A percentile compares a stretch with the other conserved stretches of the same genome.
Conservation (phyloP, 2,888 invertebrate species). For the Eristalis pertinax region DNA sequence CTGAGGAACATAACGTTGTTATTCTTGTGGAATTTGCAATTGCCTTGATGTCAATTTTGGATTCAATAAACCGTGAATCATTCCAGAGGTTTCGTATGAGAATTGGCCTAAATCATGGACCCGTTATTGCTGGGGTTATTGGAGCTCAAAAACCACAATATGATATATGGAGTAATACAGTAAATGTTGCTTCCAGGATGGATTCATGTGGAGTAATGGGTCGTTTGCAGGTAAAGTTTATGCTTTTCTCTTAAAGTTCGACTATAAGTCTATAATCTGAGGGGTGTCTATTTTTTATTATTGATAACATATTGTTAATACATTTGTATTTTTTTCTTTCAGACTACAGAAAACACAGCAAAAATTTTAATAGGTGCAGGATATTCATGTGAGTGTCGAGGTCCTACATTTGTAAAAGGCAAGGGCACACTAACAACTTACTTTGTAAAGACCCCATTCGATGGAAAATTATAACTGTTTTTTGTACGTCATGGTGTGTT, state of each 20-base stretch:
- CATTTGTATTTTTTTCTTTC: constrained; percentile 60
- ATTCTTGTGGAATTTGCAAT: constrained; percentile 97
- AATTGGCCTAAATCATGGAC: constrained; percentile 85
- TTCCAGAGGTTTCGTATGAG: constrained; percentile 97
- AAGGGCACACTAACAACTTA: constrained; percentile 95
- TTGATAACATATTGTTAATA: neutral
- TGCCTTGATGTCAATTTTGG: constrained; percentile 94
- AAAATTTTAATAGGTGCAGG: constrained; percentile 92
- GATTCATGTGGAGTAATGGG: constrained; percentile 97
- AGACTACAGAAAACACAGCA: constrained; percentile 92
- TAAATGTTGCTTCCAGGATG: constrained; percentile 98
- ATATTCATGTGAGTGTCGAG: constrained; percentile 94
- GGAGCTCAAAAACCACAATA: constrained; percentile 99
- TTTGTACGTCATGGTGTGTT: too few species aligned
- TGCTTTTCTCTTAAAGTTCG: neutral
- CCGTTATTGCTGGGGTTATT: constrained; percentile 96
- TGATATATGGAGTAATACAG: constrained; percentile 99
- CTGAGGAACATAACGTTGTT: constrained; percentile 93
- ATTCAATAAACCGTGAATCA: constrained; percentile 97
- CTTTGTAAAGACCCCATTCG: constrained; percentile 93
- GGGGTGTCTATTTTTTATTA: neutral
- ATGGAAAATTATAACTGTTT: constrained; percentile 82
- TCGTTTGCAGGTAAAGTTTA: constrained; percentile 86
- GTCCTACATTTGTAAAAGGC: constrained; percentile 96
- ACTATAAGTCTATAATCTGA: too few species aligned